Evolutionary conservation across 1,140 invertebrate species (phyloP), one percentile per base, ranked within the genome.

Genomic region (Apis florea): DNA sequence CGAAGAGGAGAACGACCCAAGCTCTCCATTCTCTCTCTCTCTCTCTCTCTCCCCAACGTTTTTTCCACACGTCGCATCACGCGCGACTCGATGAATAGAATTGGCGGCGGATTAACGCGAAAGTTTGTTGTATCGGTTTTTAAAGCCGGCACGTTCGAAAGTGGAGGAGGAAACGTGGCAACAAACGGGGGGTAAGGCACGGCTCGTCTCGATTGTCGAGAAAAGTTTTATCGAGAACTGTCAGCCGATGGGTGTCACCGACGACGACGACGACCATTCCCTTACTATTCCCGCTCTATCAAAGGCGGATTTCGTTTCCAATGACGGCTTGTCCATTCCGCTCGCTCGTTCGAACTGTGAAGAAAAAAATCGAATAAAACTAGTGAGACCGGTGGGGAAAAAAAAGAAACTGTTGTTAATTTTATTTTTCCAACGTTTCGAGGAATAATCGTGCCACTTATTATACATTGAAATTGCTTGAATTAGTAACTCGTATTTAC

Each of bases 181-280:
- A 13, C 63, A 68, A 47, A 58, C 53, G 21, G 26, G 61, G 53
- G 75, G 53, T 67, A 58, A 53, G 51, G 72, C 12, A 68, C 54
- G 53, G 40, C 17, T 69, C 15, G 31, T 5, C 54, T 6, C 75
- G 26, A 54, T 59, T 64, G 51, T 59, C 31, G 69, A 68, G 64
- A n/a, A 70, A 85, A 86, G 61, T 86, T 86, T 86, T 86, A 86
- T 86, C 85, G 69, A 56, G 63, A 78, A 63, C 83, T 85, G 85
- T 86, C 85, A 82, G 58, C n/a, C n/a, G n/a, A n/a, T 26, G 54
- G 17, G 58, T 84, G 83, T 59, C 67, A 69, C 49, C 63, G 68
- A 76, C 70, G 59, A 74, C 31, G 82, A 56, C n/a, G 13, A n/a
- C n/a, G n/a, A n/a, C 68, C 24, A 24, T n/a, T 58, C 58, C 31